Evolutionary conservation across 2,797 vertebrate species (phyloP).

Genomic region (Channa striata): DNA sequence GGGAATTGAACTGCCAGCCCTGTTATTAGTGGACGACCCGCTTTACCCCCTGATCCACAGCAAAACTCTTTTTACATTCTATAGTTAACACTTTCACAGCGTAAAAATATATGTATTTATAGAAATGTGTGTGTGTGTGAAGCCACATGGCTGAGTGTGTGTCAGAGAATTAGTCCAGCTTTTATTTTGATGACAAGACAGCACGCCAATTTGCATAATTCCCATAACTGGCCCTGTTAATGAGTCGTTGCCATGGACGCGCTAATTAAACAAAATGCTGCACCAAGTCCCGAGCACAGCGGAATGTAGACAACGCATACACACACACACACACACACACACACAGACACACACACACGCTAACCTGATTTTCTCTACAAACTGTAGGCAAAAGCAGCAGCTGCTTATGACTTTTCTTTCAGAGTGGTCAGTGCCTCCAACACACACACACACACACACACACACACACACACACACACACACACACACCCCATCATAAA

Average conservation of each 20-base stretch:
- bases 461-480: no score
- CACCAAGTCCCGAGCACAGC: conserved; percentile 66
- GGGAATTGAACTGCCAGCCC: no score
- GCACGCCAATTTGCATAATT: conserved; percentile 61
- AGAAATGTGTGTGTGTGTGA: conserved; percentile 8
- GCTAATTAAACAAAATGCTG: conserved; percentile 67
- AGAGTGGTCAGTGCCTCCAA: background rate
- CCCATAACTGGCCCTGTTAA: conserved; percentile 59
- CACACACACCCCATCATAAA: conserved; percentile 42
- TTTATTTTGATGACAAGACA: conserved; percentile 53
- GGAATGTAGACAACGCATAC: conserved; percentile 48
- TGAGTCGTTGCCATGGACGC: conserved; percentile 66
- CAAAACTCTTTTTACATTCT: background rate
- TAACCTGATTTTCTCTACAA: background rate
- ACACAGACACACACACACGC: background rate
- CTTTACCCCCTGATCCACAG: background rate
- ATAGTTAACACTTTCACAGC: no score
- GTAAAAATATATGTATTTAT: no score
- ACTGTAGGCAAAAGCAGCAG: background rate
- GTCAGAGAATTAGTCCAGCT: conserved; percentile 34
- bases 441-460: no score
- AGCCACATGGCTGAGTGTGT: conserved; percentile 9
- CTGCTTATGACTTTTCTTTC: background rate
- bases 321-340: conserved; percentile 8
- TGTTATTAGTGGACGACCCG: background rate